These are phyloP conservation scores for Oxytorus armatus DNA, from an alignment of 2,888 invertebrate species.

Conservation along the genomic window DNA sequence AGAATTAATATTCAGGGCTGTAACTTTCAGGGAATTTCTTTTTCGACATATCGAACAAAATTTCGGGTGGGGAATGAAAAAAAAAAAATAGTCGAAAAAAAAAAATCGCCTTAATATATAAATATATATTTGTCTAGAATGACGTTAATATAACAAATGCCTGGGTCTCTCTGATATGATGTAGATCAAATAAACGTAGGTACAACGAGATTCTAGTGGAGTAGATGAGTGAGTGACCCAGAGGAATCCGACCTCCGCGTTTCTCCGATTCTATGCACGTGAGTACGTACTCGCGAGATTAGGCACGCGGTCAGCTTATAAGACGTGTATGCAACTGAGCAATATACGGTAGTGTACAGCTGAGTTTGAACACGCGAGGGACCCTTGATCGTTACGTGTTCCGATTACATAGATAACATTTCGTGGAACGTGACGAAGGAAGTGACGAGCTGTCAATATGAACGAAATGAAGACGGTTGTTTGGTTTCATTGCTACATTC, in stretches of 20 bases:
- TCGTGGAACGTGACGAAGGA: not conserved
- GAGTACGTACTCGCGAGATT: conserved; percentile 49
- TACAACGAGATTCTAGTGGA: conserved; percentile 10
- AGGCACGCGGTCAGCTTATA: conserved; percentile 42
- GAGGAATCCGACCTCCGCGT: conserved; percentile 61
- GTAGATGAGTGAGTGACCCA: conserved; percentile 50
- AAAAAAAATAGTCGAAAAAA: too few species aligned
- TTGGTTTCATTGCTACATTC: too few species aligned
- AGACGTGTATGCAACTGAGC: not conserved
- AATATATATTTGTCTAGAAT: conserved; percentile 27
- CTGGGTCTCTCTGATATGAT: too few species aligned
- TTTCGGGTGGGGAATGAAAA: too few species aligned
- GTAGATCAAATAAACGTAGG: too few species aligned
- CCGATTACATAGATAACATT: not conserved
- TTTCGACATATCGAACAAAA: too few species aligned
- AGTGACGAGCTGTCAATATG: conserved; percentile 6
- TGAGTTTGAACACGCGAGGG: conserved; percentile 7
- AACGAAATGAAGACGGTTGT: too few species aligned
- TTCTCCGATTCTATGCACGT: conserved; percentile 23
- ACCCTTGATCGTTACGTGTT: conserved; percentile 27
- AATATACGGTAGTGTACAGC: conserved; percentile 2
- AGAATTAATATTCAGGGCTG: too few species aligned
- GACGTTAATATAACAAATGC: too few species aligned
- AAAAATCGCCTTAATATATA: too few species aligned
- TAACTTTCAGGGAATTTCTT: too few species aligned